Evolutionary conservation across 1,140 invertebrate species (phyloP).

Genomic region (Drosophila teissieri): DNA sequence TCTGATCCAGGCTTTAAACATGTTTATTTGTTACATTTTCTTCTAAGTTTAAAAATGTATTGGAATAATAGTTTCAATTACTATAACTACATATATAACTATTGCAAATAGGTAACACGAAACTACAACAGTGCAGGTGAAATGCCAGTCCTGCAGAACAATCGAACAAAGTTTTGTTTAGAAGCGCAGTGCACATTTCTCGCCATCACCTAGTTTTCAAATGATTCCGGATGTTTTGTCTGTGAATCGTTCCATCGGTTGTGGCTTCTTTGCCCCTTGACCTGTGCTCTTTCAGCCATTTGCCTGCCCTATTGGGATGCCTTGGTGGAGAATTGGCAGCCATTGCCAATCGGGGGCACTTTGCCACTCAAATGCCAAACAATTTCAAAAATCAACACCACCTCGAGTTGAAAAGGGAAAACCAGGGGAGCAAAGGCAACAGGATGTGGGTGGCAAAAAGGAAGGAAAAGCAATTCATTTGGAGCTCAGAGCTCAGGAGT

Average conservation of each 20-base stretch:
- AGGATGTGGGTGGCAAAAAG: constrained; percentile 9
- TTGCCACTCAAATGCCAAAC: constrained; percentile 78
- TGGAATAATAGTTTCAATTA: too few relatives aligned
- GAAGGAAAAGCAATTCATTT: constrained; percentile 61
- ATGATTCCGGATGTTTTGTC: constrained; percentile 23
- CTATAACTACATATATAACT: too few relatives aligned
- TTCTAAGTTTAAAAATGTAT: too few relatives aligned
- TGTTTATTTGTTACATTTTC: too few relatives aligned
- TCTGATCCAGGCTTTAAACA: too few relatives aligned
- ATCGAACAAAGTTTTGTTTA: constrained; percentile 15
- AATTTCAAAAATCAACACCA: constrained; percentile 81
- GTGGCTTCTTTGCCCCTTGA: constrained; percentile 5
- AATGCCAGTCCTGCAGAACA: constrained; percentile 15
- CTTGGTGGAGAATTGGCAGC: constrained; percentile 32
- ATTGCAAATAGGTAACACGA: too few relatives aligned
- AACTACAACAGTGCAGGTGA: not conserved
- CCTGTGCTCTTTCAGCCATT: constrained; percentile 25
- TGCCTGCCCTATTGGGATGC: constrained; percentile 46
- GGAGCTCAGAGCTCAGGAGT: constrained; percentile 25
- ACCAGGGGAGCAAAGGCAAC: not conserved
- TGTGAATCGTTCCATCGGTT: constrained; percentile 6
- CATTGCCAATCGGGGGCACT: constrained; percentile 64
- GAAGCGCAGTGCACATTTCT: constrained; percentile 9
- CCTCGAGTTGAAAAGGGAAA: constrained; percentile 20
- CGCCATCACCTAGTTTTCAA: constrained; percentile 31